Evolutionary conservation across 2,113 vertebrate genomes (phyloP), one percentile per base, ranked within the genome.

Genomic region (Nycticryphes semicollaris): DNA sequence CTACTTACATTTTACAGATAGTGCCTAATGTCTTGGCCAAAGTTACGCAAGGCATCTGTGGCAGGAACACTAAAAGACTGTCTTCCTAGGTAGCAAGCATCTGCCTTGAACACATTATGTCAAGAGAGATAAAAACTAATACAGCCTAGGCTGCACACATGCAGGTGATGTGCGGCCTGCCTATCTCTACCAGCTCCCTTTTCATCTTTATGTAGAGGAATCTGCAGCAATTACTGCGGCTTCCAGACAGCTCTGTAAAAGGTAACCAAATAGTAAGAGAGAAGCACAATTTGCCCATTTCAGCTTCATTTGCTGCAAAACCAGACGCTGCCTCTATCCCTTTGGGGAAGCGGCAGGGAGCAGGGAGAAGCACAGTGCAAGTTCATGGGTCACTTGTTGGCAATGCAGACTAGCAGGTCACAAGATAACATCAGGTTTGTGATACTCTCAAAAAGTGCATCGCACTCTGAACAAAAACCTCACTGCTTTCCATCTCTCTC

Each of bases 181-280:
- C 50, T 60, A 39, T 66, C 84, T 89, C 84, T 87, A 72, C 33
- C 54, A 85, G 80, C 41, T 85, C 47, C 53, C 53, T 84, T 85
- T 82, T 95, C 84, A 87, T 41, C 48, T 45, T 48, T 45, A 3
- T 3, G 30, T 25, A 91, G 48, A 60, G 33, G 80, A 96, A 96
- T 79, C 62, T n/a, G 81, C 87, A 84, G 80, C 84, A 89, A 73
- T 57, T 69, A 76, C 70, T 79, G 78, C 48, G 90, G 74, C 66
- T 95, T 82, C 53, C 57, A 93, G 90, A 81, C 70, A 88, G 48
- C 41, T 87, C 68, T 24, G 81, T 51, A 75, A 92, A 92, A 90
- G 64, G 76, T 81, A 90, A 30, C 68, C 60, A 74, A 80, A 95
- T 23, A 86, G 88, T 73, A 90, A 90, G 41, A 79, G 45, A 72